These are phyloP conservation scores for Himalopsyche phryganea DNA, from an alignment of 1,140 invertebrate genomes.

Conservation along the genomic window DNA sequence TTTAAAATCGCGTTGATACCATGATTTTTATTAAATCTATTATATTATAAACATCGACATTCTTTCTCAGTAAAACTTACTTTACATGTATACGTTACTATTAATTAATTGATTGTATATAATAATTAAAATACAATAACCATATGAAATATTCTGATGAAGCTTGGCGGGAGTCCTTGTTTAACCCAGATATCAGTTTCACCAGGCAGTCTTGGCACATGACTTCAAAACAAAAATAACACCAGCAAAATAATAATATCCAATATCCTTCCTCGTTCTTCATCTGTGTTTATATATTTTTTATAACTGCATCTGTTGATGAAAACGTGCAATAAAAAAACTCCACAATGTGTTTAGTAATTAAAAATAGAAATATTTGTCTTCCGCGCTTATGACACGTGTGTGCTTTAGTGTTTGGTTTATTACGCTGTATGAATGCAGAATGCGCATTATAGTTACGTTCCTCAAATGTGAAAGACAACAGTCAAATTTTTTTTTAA, in stretches of 20 bases:
- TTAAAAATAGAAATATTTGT: slow-evolving; percentile 26
- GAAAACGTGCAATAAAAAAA: slow-evolving; percentile 15
- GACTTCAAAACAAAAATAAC: background rate
- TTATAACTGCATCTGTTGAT: slow-evolving; percentile 25
- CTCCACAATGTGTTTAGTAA: slow-evolving; percentile 1
- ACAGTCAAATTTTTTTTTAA: too few species aligned
- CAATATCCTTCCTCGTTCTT: slow-evolving; percentile 18
- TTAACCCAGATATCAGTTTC: background rate
- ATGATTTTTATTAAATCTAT: too few species aligned
- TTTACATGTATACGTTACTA: too few species aligned
- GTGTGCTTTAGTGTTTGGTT: slow-evolving; percentile 1
- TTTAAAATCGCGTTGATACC: too few species aligned
- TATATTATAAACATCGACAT: too few species aligned
- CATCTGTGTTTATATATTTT: slow-evolving; percentile 5
- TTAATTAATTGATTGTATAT: too few species aligned
- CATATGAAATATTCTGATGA: too few species aligned
- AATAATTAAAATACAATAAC: too few species aligned
- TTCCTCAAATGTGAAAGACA: too few species aligned
- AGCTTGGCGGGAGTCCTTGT: too few species aligned
- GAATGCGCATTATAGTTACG: too few species aligned
- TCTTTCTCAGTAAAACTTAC: too few species aligned
- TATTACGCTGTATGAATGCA: background rate
- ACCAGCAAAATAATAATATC: background rate
- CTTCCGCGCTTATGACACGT: slow-evolving; percentile 13
- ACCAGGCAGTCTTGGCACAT: background rate